A percentile compares a stretch with the other conserved stretches of the same genome.
phyloP scores from a whole-genome alignment of 2,113 vertebrate genomes.

The Pedetes capensis region DNA sequence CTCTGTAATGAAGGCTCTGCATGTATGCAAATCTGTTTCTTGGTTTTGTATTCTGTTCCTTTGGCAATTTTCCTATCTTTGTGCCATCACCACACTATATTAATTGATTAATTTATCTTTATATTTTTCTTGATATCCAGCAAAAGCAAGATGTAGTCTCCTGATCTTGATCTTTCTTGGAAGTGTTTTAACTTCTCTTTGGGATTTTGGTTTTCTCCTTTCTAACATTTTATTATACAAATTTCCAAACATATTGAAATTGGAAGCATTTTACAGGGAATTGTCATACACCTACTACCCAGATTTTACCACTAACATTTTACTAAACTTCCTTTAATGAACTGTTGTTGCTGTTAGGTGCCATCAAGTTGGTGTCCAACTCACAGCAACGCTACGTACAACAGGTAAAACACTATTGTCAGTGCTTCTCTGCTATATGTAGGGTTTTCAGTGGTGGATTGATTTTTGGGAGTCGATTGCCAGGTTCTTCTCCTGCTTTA shows the following conservation, averaged over 20 bases:
- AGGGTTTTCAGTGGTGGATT: too few relatives aligned
- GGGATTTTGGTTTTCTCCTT: background rate
- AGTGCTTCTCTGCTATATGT: too few relatives aligned
- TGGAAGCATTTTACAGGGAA: background rate
- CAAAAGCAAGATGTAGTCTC: background rate
- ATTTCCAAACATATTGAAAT: background rate
- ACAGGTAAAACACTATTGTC: too few relatives aligned
- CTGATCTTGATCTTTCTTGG: background rate
- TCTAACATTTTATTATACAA: background rate
- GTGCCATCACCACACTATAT: background rate
- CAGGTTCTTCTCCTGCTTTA: background rate
- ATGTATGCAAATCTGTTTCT: background rate
- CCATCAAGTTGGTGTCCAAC: too few relatives aligned
- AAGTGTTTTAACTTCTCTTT: background rate
- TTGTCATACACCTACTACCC: background rate
- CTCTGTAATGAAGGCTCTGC: background rate
- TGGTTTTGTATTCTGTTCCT: background rate
- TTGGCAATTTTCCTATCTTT: background rate
- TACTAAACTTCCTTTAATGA: too few relatives aligned
- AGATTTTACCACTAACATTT: background rate
- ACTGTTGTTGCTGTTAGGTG: too few relatives aligned
- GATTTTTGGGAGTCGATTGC: too few relatives aligned
- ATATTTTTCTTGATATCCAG: background rate
- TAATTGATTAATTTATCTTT: background rate
- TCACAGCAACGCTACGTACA: too few relatives aligned